Conservation (phyloP, 2,888 invertebrate genomes). For the Beris chalybata region DNA sequence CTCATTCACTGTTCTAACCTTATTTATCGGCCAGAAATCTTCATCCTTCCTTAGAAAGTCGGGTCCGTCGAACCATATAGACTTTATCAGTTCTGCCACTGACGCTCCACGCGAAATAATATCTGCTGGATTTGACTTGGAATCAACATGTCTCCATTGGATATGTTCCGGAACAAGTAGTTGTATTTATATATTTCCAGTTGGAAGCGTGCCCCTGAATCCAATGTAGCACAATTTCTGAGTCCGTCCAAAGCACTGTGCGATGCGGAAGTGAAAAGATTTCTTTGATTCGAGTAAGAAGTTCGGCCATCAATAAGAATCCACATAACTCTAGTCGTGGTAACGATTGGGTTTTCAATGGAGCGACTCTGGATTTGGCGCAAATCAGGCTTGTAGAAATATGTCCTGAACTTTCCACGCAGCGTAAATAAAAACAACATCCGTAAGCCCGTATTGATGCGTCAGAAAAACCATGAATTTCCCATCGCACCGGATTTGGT, state of each 20-base stretch:
- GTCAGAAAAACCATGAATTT: neutral
- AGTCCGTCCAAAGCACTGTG: neutral
- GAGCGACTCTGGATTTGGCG: too few species aligned
- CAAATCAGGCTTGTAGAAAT: neutral
- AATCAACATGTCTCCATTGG: neutral
- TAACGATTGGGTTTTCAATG: too few species aligned
- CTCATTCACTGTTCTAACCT: too few species aligned
- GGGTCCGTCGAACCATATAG: constrained; percentile 36
- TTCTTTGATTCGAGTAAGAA: neutral
- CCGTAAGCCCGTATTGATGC: neutral
- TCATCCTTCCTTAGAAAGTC: neutral
- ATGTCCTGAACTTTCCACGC: neutral
- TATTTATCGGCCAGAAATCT: neutral
- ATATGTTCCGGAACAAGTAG: too few species aligned
- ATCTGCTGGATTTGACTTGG: too few species aligned
- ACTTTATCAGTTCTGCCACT: constrained; percentile 13
- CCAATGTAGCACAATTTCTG: neutral
- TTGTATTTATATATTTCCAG: too few species aligned
- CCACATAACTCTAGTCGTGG: too few species aligned
- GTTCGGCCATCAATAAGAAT: too few species aligned
- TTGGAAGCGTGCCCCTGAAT: neutral
- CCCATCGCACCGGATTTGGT: too few species aligned
- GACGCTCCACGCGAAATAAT: constrained; percentile 31
- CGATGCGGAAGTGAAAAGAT: neutral
- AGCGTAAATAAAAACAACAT: neutral